These are phyloP conservation scores for Isichthys henryi DNA, from an alignment of 2,113 vertebrate species.

Conservation along the genomic window DNA sequence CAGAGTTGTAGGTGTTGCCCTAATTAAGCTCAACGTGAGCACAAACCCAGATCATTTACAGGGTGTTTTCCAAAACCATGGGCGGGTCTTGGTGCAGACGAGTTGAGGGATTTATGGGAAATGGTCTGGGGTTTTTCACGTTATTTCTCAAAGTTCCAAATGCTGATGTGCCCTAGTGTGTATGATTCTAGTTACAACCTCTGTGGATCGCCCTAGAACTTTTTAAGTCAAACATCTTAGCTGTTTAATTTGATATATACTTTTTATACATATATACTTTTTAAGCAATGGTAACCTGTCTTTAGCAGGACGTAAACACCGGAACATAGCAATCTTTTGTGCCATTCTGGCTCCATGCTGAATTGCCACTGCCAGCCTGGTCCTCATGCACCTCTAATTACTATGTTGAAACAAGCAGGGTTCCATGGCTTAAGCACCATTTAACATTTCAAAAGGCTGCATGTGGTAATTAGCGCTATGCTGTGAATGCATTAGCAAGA, in stretches of 20 bases:
- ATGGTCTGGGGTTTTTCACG: neutral
- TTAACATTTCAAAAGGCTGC: neutral
- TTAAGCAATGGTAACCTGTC: neutral
- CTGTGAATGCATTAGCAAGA: neutral
- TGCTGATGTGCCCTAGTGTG: neutral
- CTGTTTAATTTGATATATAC: neutral
- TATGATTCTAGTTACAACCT: neutral
- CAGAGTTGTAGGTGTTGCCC: neutral
- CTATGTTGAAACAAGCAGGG: neutral
- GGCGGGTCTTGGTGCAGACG: neutral
- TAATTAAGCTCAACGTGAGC: neutral
- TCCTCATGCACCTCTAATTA: neutral
- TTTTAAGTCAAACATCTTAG: neutral
- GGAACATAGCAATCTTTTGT: constrained; percentile 7
- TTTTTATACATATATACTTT: neutral
- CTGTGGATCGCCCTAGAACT: neutral
- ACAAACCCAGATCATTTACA: neutral
- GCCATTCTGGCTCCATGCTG: constrained; percentile 25
- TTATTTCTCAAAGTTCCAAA: neutral
- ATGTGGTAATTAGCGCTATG: neutral
- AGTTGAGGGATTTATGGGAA: neutral
- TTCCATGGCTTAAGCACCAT: neutral
- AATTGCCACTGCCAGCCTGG: constrained; percentile 17
- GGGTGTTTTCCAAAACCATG: neutral
- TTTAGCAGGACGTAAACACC: neutral